Percentiles rank a stretch among this genome's conserved stretches.
These are phyloP conservation scores for Pogona vitticeps DNA, from an alignment of 2,113 vertebrate species.

Conservation along the genomic window DNA sequence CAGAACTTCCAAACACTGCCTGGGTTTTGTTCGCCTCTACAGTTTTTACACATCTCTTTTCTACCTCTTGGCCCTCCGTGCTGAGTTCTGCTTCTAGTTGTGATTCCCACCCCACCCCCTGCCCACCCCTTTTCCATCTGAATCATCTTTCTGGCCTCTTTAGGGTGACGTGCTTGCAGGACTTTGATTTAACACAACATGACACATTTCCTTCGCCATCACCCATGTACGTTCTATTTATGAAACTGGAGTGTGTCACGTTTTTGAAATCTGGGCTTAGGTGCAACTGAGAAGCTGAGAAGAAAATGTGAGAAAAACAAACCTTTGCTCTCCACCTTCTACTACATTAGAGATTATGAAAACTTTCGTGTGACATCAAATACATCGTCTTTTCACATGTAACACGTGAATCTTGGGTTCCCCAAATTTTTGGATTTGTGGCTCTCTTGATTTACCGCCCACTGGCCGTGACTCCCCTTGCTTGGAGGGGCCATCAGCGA, in stretches of 20 bases:
- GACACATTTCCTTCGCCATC: not conserved
- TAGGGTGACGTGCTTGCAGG: not conserved
- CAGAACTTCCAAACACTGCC: too few relatives aligned
- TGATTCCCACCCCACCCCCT: not conserved
- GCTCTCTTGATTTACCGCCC: too few relatives aligned
- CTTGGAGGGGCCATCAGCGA: too few relatives aligned
- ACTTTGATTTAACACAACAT: not conserved
- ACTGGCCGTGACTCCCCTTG: too few relatives aligned
- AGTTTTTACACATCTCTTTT: not conserved
- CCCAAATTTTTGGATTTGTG: too few relatives aligned
- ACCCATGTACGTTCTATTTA: not conserved
- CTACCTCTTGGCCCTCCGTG: not conserved
- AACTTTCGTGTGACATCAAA: too few relatives aligned
- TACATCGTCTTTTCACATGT: too few relatives aligned
- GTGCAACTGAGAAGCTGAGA: slow-evolving; percentile 43
- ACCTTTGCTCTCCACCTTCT: not conserved
- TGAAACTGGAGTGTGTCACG: slow-evolving; percentile 6
- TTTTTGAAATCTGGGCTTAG: not conserved
- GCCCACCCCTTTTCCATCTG: not conserved
- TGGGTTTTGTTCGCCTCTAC: too few relatives aligned
- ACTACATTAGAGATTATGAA: too few relatives aligned
- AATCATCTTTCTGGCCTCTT: not conserved
- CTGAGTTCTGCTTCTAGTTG: not conserved
- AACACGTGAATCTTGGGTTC: too few relatives aligned
- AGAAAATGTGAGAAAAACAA: not conserved